Conservation (phyloP, 2,797 vertebrate species). For the Benthosema pterotum region DNA sequence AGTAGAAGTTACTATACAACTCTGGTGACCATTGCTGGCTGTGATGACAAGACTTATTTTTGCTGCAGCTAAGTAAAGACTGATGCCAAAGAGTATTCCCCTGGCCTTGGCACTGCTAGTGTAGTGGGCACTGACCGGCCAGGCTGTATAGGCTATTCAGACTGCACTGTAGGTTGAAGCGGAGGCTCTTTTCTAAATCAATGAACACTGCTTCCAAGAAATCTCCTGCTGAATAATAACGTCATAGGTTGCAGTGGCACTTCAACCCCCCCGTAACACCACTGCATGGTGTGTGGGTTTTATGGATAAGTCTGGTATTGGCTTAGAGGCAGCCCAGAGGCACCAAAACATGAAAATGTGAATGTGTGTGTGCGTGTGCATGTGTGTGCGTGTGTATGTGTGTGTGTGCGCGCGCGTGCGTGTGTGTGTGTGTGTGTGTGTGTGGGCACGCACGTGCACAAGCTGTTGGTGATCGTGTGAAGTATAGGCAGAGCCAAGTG, state of each 20-base stretch:
- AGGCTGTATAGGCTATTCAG: not conserved
- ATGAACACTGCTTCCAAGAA: not conserved
- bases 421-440: no score
- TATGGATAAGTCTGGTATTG: no score
- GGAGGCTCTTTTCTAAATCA: constrained; percentile 3
- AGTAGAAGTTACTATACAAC: no score
- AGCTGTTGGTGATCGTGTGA: no score
- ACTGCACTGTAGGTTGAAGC: not conserved
- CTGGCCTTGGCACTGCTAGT: not conserved
- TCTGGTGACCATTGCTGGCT: no score
- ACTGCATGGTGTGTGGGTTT: not conserved
- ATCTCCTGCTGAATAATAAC: not conserved
- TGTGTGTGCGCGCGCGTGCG: no score
- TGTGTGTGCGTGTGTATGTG: not conserved
- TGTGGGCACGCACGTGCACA: no score
- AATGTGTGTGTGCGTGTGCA: not conserved
- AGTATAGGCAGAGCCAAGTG: no score
- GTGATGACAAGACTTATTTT: not conserved
- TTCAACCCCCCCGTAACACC: not conserved
- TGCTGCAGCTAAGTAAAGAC: no score
- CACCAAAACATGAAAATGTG: no score
- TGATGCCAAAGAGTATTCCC: not conserved
- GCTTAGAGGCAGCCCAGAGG: no score
- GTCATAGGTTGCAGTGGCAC: not conserved
- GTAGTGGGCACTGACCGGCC: not conserved